Evolutionary conservation across 2,888 invertebrate genomes (phyloP).

Genomic region (Cepaea hortensis): DNA sequence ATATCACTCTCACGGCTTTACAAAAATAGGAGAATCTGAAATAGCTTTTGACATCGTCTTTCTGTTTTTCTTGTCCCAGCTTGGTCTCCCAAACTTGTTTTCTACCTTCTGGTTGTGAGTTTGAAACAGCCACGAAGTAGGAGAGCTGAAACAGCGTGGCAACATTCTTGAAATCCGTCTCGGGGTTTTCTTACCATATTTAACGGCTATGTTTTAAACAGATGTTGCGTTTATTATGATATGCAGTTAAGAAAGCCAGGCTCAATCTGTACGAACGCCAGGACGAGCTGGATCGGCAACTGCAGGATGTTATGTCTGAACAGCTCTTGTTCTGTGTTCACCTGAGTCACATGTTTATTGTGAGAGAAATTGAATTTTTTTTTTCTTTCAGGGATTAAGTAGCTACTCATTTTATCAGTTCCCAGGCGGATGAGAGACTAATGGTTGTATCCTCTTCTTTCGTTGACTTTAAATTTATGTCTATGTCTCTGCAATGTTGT

Average conservation of each 20-base stretch:
- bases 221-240: slow-evolving; percentile 3
- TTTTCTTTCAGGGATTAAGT: background rate
- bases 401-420: no score
- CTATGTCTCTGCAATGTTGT: no score
- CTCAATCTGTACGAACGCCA: background rate
- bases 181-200: slow-evolving; percentile 10
- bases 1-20: background rate
- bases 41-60: slow-evolving; percentile 3
- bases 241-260: background rate
- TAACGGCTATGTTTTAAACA: background rate
- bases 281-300: background rate
- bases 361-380: background rate
- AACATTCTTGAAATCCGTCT: slow-evolving; percentile 16
- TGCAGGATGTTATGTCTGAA: slow-evolving; percentile 2
- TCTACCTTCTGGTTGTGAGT: slow-evolving; percentile 9
- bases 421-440: no score
- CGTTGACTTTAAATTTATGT: no score
- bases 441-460: no score
- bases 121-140: background rate
- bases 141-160: background rate
- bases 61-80: background rate
- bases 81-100: background rate
- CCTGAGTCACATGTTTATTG: background rate
- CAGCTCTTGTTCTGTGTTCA: background rate
- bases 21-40: background rate